phyloP scores from a whole-genome alignment of 2,888 invertebrate genomes.

The Lithophane socia region DNA sequence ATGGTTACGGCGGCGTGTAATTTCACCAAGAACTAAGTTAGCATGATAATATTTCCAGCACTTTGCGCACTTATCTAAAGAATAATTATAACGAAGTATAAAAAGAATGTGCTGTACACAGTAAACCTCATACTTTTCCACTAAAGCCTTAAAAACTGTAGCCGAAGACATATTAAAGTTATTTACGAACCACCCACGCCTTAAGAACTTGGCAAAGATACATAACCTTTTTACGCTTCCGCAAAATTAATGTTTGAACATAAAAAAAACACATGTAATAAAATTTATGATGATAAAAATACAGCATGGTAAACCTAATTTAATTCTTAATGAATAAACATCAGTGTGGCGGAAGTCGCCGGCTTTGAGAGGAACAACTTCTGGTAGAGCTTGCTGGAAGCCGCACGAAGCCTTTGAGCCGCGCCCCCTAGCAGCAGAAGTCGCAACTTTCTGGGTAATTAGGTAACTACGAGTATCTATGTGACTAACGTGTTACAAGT shows the following conservation, averaged over 20 bases:
- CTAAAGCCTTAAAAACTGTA: slow-evolving; percentile 53
- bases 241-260: slow-evolving; percentile 59
- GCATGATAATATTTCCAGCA: background rate
- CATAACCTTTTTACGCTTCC: slow-evolving; percentile 58
- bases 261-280: slow-evolving; percentile 51
- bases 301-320: slow-evolving; percentile 51
- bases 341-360: slow-evolving; percentile 48
- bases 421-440: slow-evolving; percentile 41
- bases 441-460: slow-evolving; percentile 56
- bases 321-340: slow-evolving; percentile 67
- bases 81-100: slow-evolving; percentile 23
- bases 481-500: slow-evolving; percentile 26
- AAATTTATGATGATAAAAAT: slow-evolving; percentile 57
- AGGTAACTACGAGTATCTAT: slow-evolving; percentile 46
- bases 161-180: slow-evolving; percentile 59
- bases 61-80: slow-evolving; percentile 23
- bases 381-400: slow-evolving; percentile 37
- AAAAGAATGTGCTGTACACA: slow-evolving; percentile 18
- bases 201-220: slow-evolving; percentile 58
- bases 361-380: slow-evolving; percentile 54
- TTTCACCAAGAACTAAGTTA: background rate
- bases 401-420: slow-evolving; percentile 54
- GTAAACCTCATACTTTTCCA: slow-evolving; percentile 36
- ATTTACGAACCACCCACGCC: slow-evolving; percentile 54
- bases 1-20: background rate